Base-by-base conservation (phyloP, 2,888 invertebrate species). In the Pelosia muscerda region DNA sequence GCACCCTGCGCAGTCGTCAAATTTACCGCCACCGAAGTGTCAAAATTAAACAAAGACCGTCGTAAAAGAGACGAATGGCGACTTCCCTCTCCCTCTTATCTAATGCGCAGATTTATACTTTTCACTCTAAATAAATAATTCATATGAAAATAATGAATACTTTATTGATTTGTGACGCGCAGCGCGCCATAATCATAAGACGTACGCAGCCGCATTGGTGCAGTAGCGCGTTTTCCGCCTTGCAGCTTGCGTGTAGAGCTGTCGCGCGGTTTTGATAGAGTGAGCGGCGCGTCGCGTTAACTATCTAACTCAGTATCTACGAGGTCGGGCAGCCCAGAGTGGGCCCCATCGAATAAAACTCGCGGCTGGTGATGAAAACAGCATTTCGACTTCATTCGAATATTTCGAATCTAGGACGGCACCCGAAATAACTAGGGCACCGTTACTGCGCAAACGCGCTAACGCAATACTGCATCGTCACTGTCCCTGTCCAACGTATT, bases 341-440 rank as follows among this genome's bases (percentile, higher is more conserved):
- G 93, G 31, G 93, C 93, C 92, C 92, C 93, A 90, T 90, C 90
- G 86, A 88, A 90, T 89, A 88, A 90, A 91, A 91, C 88, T 85
- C 82, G 85, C 83, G 87, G 85, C 81, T 89, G 90, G 89, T 92
- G 92, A 92, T 93, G 92, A 92, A 92, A 92, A 93, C 92, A 85
- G 86, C 89, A 88, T 88, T 90, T 86, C 85, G 93, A 88, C 94
- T 92, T 93, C 92, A 93, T n/a, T 49, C 49, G 49, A 49, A 49
- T 49, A 49, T 49, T 90, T 90, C 74, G 81, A 81, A 93, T 91
- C 90, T 94, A 93, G 94, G 92, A 90, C 94, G 88, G 87, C 87
- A 92, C 90, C 94, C 92, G 84, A 94, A 94, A 94, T 93, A 93
- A 93, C 94, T 93, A 91, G 93, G 93, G 86, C 94, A 91, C 89